Conservation (phyloP, 2,888 invertebrate genomes). For the Epistrophe eligans region DNA sequence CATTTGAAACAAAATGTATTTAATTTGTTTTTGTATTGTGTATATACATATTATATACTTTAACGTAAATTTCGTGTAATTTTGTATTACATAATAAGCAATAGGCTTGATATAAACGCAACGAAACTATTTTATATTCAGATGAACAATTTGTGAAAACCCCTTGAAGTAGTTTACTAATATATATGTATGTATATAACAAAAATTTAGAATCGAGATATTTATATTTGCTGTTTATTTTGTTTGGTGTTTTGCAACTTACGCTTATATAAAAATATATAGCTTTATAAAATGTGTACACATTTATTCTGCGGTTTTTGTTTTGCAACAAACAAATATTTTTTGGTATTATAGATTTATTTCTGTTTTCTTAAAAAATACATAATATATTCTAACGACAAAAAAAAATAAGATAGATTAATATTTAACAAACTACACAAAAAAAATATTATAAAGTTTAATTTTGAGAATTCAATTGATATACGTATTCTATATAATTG, state of each 20-base stretch:
- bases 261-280: slow-evolving; percentile 43
- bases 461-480: background rate
- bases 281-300: background rate
- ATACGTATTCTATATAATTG: background rate
- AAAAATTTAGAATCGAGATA: slow-evolving; percentile 18
- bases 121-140: slow-evolving; percentile 17
- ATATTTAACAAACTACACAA: background rate
- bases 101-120: background rate
- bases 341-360: background rate
- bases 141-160: slow-evolving; percentile 10
- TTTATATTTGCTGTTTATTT: slow-evolving; percentile 10
- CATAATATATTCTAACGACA: background rate
- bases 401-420: background rate
- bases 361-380: background rate
- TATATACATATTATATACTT: too few relatives aligned
- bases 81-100: background rate
- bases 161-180: slow-evolving; percentile 20
- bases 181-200: background rate
- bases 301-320: slow-evolving; percentile 22
- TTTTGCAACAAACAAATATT: slow-evolving; percentile 1
- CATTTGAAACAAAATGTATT: background rate
- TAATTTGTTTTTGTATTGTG: too few relatives aligned
- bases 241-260: slow-evolving; percentile 13
- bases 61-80: background rate
- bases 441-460: background rate